Base-by-base conservation (phyloP, 2,888 invertebrate genomes). In the Coelopa pilipes region DNA sequence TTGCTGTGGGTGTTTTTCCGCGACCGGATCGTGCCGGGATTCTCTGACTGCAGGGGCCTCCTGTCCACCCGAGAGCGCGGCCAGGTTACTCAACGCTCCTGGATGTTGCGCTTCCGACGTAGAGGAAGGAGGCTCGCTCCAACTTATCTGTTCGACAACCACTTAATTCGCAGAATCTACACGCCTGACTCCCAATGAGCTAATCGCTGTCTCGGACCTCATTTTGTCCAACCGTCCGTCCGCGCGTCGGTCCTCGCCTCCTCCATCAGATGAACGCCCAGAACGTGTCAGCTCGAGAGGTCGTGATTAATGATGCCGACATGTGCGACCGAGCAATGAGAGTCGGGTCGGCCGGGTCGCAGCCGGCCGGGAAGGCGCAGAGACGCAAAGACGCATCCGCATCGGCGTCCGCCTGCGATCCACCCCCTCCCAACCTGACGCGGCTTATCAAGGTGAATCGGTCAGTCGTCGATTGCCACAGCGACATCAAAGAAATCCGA, bases 241-340 rank as follows among this genome's bases (percentile, higher is more conserved):
- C 55, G 46, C 34, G 17, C 24, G 74, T 63, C 76, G 76, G 82
- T 82, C 81, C 34, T 34, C 81, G 81, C 79, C 81, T 70, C 75
- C 74, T 81, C 79, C 77, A 76, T 78, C 79, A 78, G 77, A 81
- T 81, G 84, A 84, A 83, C 85, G 85, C 81, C 81, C 81, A 82
- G 55, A 84, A 84, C 84, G 85, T 87, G 80, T 81, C 81, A 80
- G 80, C 79, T 79, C 78, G 84, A 85, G 83, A 84, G 81, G 82
- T 82, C 82, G 85, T 86, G 86, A 86, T 86, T 86, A 86, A 86
- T 86, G 86, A 87, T 86, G 81, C 76, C 79, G 83, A 82, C 86
- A 85, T 86, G 84, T 85, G 84, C 83, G 83, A 81, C 79, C 79
- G 81, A 79, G 80, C 78, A 76, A 57, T 73, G 75, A 53, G 57